phyloP scores from a whole-genome alignment of 2,888 invertebrate genomes.

The Petrophora chlorosata region DNA sequence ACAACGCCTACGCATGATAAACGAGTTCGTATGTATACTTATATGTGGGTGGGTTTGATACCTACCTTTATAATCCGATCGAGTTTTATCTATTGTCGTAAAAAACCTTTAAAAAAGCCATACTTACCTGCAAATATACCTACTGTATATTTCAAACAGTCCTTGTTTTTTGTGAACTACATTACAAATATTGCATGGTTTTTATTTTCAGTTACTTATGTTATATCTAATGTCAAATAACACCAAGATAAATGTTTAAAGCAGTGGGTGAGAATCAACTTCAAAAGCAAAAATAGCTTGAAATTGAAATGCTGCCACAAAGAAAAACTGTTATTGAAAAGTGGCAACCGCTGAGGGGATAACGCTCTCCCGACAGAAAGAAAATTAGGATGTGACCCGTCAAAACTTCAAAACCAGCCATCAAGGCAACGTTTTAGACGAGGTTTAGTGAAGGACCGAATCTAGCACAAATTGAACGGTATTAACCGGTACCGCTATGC shows the following conservation, averaged over 20 bases:
- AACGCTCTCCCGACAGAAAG: conserved; percentile 61
- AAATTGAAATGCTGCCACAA: conserved; percentile 70
- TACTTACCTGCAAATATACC: no score
- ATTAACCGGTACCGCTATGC: no score
- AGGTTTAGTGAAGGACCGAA: conserved; percentile 8
- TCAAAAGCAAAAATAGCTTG: conserved; percentile 38
- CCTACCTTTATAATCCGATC: no score
- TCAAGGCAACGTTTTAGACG: conserved; percentile 52
- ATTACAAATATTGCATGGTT: no score
- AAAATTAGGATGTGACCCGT: conserved; percentile 81
- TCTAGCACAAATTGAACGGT: neutral
- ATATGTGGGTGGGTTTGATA: no score
- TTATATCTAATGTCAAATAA: neutral
- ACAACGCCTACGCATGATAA: no score
- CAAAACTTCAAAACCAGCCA: conserved; percentile 80
- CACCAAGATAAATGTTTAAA: neutral
- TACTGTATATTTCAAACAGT: no score
- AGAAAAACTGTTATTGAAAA: conserved; percentile 70
- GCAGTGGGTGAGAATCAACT: conserved; percentile 7
- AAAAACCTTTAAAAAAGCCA: no score
- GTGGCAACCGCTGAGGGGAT: conserved; percentile 61
- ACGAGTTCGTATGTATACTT: no score
- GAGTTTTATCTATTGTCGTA: no score
- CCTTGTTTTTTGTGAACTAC: no score
- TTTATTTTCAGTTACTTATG: no score